These are phyloP conservation scores for Deilephila elpenor DNA, from an alignment of 2,888 invertebrate species.

Conservation along the genomic window DNA sequence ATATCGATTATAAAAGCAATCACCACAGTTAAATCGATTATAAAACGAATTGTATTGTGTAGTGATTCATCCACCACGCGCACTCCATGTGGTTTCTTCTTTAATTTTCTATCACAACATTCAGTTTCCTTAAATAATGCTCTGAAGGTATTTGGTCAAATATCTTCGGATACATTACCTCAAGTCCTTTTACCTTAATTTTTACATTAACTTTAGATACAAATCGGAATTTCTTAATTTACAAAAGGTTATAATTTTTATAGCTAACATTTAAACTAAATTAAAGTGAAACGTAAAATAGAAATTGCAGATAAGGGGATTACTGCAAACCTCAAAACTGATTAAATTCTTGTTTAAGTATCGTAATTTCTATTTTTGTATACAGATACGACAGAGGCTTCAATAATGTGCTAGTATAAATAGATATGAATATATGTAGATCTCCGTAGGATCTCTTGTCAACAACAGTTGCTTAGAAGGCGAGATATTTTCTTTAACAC, in stretches of 20 bases:
- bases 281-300: neutral
- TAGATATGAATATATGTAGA: too few relatives aligned
- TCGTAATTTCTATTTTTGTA: too few relatives aligned
- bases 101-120: conserved; percentile 81
- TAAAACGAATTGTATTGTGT: conserved; percentile 31
- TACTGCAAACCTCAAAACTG: neutral
- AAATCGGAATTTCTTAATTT: conserved; percentile 16
- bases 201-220: conserved; percentile 17
- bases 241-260: conserved; percentile 20
- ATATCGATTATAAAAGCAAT: too few relatives aligned
- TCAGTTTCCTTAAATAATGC: conserved; percentile 68
- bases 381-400: too few relatives aligned
- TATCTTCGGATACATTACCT: conserved; percentile 23
- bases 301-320: neutral
- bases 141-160: conserved; percentile 30
- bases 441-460: too few relatives aligned
- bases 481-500: too few relatives aligned
- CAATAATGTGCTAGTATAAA: too few relatives aligned
- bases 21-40: neutral
- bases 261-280: conserved; percentile 5
- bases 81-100: conserved; percentile 39
- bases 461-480: too few relatives aligned
- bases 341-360: neutral
- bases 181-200: conserved; percentile 6
- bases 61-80: conserved; percentile 20